Evolutionary conservation across 2,888 invertebrate genomes (phyloP), one percentile per base, ranked within the genome.

Genomic region (Ligdia adustata): DNA sequence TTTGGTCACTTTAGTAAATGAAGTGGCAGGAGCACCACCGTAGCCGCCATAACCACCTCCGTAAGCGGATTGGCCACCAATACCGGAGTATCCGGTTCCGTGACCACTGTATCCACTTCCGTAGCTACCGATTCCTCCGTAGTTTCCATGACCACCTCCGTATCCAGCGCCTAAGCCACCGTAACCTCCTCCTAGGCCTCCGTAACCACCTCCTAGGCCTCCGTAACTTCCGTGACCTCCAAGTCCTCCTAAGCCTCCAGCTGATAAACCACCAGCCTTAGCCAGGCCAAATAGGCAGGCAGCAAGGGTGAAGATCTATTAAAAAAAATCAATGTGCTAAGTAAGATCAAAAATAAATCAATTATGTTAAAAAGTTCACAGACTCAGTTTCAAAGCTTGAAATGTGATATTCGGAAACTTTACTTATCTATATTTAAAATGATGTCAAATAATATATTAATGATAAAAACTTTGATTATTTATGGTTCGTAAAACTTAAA

Each of bases 241-340:
- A 9, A 32, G 27, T 2, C 46, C 44, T 45, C 7, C 52, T 52
- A 18, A 22, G n/a, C 45, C 49, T 9, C 54, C 52, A 7, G 32
- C 1, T 27, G 31, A 52, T 13, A 59, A 45, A 3, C 55, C 60
- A 39, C 46, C 64, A 9, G 79, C 79, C 11, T 40, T 63, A 44
- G 74, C 68, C 14, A 79, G 34, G 45, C 78, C 78, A 33, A 81
- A 65, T 2, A 79, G 62, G 69, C 76, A 77, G 22, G 64, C 63
- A 15, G 77, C 60, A 9, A 72, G 33, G 35, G 72, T 60, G 15
- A 79, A 45, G 26, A 73, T 54, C 81, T 82, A n/a, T n/a, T n/a
- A n/a, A n/a, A n/a, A n/a, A n/a, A n/a, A n/a, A n/a, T n/a, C n/a
- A n/a, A n/a, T n/a, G n/a, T n/a, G n/a, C n/a, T n/a, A n/a, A n/a